These are phyloP conservation scores for Anseranas semipalmata DNA, from an alignment of 2,113 vertebrate species.

Conservation along the genomic window DNA sequence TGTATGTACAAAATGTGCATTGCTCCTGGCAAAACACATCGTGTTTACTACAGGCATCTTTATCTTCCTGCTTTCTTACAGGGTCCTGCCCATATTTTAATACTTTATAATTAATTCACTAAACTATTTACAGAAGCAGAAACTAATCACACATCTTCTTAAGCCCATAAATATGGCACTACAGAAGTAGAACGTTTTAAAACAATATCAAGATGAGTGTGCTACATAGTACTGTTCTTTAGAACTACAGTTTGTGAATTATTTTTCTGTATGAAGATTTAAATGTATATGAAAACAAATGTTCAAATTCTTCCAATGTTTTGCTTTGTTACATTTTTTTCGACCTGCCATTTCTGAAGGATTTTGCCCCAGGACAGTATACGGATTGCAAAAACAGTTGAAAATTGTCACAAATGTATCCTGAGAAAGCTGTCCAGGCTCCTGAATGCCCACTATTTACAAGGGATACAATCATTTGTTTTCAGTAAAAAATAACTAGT, in stretches of 20 bases:
- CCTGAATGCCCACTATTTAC: neutral
- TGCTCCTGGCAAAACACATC: slow-evolving; percentile 67
- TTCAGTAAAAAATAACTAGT: neutral
- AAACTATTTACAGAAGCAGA: slow-evolving; percentile 70
- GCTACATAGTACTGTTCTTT: slow-evolving; percentile 46
- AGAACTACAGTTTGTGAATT: neutral
- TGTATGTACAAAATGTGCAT: slow-evolving; percentile 8
- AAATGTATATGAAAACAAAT: neutral
- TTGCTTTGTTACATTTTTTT: neutral
- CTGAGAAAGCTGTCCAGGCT: neutral
- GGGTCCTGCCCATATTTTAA: slow-evolving; percentile 74
- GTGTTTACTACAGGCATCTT: slow-evolving; percentile 46
- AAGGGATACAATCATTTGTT: neutral
- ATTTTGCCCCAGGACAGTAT: neutral
- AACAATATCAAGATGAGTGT: neutral
- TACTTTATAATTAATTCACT: slow-evolving; percentile 44
- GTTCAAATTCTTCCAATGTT: neutral
- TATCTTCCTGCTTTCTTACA: slow-evolving; percentile 14
- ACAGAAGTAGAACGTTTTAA: slow-evolving; percentile 27
- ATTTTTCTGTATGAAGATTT: neutral
- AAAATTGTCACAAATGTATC: neutral
- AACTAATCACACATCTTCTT: slow-evolving; percentile 30
- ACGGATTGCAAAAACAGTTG: neutral
- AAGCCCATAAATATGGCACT: neutral
- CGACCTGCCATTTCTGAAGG: neutral